These are phyloP conservation scores for Diarsia brunnea DNA, from an alignment of 2,888 invertebrate genomes.

Conservation along the genomic window DNA sequence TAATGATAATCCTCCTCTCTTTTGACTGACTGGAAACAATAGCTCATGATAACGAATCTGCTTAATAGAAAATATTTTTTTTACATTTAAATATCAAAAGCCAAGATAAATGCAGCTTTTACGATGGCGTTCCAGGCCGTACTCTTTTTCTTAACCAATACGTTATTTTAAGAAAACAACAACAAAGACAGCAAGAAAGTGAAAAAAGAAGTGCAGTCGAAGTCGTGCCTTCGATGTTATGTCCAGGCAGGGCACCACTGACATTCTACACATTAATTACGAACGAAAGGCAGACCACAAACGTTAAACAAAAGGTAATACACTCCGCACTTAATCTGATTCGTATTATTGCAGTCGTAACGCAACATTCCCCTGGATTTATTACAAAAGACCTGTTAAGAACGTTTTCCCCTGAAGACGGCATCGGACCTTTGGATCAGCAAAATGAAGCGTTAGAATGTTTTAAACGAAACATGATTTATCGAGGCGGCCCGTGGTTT, in stretches of 20 bases:
- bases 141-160: slow-evolving; percentile 45
- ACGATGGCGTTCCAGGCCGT: slow-evolving; percentile 12
- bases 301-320: slow-evolving; percentile 83
- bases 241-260: slow-evolving; percentile 62
- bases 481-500: slow-evolving; percentile 78
- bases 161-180: slow-evolving; percentile 54
- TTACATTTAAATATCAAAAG: slow-evolving; percentile 39
- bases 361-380: slow-evolving; percentile 85
- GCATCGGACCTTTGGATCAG: slow-evolving; percentile 83
- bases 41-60: slow-evolving; percentile 36
- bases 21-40: slow-evolving; percentile 52
- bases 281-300: slow-evolving; percentile 74
- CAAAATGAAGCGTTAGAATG: slow-evolving; percentile 85
- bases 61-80: slow-evolving; percentile 22
- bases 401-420: slow-evolving; percentile 76
- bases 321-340: slow-evolving; percentile 85
- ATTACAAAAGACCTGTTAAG: slow-evolving; percentile 87
- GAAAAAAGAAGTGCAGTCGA: slow-evolving; percentile 60
- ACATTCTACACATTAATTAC: slow-evolving; percentile 81
- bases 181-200: slow-evolving; percentile 45
- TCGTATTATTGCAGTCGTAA: slow-evolving; percentile 86
- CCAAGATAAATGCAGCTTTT: slow-evolving; percentile 34
- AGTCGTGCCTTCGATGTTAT: slow-evolving; percentile 67
- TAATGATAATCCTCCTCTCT: slow-evolving; percentile 18
- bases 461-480: slow-evolving; percentile 80